Evolutionary conservation across 2,797 vertebrate genomes (phyloP).

Genomic region (Chromobotia macracanthus): DNA sequence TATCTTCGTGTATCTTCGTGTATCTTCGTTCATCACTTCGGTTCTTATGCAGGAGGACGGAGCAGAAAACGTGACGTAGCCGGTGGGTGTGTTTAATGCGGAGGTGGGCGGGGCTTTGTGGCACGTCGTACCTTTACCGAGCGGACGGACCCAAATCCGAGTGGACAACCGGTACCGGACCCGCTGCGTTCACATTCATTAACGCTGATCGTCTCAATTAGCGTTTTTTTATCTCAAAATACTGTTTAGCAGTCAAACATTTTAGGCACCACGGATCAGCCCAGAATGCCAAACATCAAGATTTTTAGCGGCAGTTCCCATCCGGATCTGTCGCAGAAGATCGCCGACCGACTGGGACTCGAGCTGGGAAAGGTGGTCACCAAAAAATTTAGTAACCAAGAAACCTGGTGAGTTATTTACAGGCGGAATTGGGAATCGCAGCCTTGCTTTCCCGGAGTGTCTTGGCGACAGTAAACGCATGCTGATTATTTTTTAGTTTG

Average conservation of each 20-base stretch:
- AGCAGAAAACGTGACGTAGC: neutral
- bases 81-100: neutral
- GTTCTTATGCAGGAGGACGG: too few species aligned
- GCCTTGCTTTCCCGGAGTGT: neutral
- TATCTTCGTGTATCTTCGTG: too few species aligned
- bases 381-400: constrained; percentile 88
- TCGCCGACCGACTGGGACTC: constrained; percentile 83
- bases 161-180: neutral
- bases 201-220: neutral
- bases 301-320: constrained; percentile 86
- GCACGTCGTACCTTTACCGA: constrained; percentile 12
- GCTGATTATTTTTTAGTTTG: constrained; percentile 41
- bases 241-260: constrained; percentile 12
- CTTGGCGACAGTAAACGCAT: constrained; percentile 4
- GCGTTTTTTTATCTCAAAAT: constrained; percentile 19
- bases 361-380: constrained; percentile 86
- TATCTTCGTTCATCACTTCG: neutral
- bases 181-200: neutral
- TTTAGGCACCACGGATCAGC: constrained; percentile 54
- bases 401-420: constrained; percentile 77
- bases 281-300: constrained; percentile 83
- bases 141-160: neutral
- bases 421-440: neutral
- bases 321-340: constrained; percentile 83
- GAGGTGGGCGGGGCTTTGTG: neutral